These are phyloP conservation scores for Caracal caracal DNA, from an alignment of 2,113 vertebrate genomes.

Conservation along the genomic window DNA sequence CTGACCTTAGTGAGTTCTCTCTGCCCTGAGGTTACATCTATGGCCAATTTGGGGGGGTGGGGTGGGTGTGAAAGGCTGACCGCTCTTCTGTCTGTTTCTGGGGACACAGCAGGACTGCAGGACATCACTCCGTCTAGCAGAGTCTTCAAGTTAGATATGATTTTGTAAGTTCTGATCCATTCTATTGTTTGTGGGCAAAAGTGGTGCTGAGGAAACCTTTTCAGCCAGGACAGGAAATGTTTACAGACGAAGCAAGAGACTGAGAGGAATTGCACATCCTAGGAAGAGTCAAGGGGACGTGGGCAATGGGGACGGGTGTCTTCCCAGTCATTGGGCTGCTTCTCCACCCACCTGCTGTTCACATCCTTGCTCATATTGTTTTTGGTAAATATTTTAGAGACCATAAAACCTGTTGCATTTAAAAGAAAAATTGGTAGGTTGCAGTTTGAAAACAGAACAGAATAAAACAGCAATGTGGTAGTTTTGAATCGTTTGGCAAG, in stretches of 20 bases:
- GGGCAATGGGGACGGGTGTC: rapidly evolving
- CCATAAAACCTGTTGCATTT: neutral
- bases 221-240: neutral
- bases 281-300: rapidly evolving
- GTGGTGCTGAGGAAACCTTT: neutral
- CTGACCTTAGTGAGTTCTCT: neutral
- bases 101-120: neutral
- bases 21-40: neutral
- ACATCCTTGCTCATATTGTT: neutral
- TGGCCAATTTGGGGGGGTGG: neutral
- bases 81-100: neutral
- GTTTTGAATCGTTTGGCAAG: conserved; percentile 4
- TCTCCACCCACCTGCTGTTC: neutral
- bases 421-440: neutral
- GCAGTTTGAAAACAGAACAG: conserved; percentile 22
- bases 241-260: no score
- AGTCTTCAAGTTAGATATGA: neutral
- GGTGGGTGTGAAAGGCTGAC: neutral
- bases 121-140: neutral
- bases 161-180: neutral
- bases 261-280: rapidly evolving
- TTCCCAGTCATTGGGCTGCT: neutral
- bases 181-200: neutral
- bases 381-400: conserved; percentile 23
- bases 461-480: neutral